Evolutionary conservation across 2,888 invertebrate species (phyloP).

Genomic region (Polylopha cassiicola): DNA sequence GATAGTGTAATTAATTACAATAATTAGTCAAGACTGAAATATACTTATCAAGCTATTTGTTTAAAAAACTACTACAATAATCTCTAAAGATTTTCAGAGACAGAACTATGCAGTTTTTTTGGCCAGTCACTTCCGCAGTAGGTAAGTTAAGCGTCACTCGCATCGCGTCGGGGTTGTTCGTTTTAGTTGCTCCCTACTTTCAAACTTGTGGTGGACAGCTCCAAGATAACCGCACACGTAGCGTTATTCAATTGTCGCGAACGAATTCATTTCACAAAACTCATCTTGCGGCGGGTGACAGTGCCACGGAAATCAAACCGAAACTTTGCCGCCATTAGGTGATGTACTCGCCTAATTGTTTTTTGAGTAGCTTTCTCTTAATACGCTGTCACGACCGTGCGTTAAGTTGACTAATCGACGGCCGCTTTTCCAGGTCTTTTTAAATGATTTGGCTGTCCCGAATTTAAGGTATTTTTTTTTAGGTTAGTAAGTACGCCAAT

Average conservation of each 20-base stretch:
- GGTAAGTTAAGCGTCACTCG: constrained; percentile 8
- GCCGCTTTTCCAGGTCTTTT: no score
- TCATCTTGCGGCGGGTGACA: constrained; percentile 65
- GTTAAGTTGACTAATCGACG: constrained; percentile 15
- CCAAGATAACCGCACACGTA: constrained; percentile 39
- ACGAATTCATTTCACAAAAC: constrained; percentile 75
- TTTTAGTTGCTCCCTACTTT: constrained; percentile 26
- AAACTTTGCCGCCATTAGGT: constrained; percentile 33
- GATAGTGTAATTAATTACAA: no score
- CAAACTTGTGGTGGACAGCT: constrained; percentile 31
- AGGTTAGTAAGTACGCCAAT: no score
- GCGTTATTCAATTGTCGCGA: constrained; percentile 58
- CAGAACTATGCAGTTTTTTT: no score
- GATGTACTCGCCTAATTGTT: no score
- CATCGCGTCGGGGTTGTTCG: constrained; percentile 1
- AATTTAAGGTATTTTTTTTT: no score
- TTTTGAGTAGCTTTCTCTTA: constrained; percentile 19
- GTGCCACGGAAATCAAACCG: constrained; percentile 38
- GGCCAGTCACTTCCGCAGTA: no score
- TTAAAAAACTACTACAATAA: no score
- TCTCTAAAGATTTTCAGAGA: no score
- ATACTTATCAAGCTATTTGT: no score
- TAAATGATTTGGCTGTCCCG: no score
- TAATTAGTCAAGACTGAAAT: no score
- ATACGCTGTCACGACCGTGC: constrained; percentile 5